A percentile compares a stretch with the other conserved stretches of the same genome.
These are phyloP conservation scores for Ictalurus punctatus DNA, from an alignment of 2,113 vertebrate species.

Conservation along the genomic window DNA sequence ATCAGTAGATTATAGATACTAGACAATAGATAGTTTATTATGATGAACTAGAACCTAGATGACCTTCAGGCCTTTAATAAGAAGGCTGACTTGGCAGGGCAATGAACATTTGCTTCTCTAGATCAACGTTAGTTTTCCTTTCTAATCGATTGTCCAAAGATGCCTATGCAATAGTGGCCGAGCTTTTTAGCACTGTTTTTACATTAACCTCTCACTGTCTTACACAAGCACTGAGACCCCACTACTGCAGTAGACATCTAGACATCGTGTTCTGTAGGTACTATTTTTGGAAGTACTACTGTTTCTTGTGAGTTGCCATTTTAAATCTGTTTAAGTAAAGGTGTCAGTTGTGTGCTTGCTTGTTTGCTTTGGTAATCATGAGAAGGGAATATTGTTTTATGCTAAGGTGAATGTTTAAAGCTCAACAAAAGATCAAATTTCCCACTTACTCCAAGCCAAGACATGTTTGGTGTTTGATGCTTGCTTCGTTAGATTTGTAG, in stretches of 20 bases:
- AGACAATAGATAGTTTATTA: neutral
- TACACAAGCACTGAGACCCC: neutral
- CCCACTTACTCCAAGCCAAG: neutral
- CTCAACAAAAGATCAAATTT: neutral
- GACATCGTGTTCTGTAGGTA: neutral
- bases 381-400: neutral
- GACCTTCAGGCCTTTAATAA: neutral
- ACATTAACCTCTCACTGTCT: neutral
- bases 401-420: neutral
- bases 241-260: conserved; percentile 24
- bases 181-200: conserved; percentile 33
- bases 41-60: neutral
- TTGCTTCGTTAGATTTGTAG: neutral
- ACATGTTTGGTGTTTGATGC: neutral
- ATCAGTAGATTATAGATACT: neutral
- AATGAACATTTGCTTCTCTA: neutral
- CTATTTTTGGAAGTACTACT: neutral
- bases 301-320: neutral
- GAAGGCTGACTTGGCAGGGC: neutral
- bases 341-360: conserved; percentile 7
- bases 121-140: neutral
- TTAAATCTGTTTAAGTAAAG: neutral
- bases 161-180: conserved; percentile 36
- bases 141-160: conserved; percentile 31
- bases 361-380: conserved; percentile 1